Evolutionary conservation across 2,113 vertebrate species (phyloP).

Genomic region (Chelonoidis abingdonii): DNA sequence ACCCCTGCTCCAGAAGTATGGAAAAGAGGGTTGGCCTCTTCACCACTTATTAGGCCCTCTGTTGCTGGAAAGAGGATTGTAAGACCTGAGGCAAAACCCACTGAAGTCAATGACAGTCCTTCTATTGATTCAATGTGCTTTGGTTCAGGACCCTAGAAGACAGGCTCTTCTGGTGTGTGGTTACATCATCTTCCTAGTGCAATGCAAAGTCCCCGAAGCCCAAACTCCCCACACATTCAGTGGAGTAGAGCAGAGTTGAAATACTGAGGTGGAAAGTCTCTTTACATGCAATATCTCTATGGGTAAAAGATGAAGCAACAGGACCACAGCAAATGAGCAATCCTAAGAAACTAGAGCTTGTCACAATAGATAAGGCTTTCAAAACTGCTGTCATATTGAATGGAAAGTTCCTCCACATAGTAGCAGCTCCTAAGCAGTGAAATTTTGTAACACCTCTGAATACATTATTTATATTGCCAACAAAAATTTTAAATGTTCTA

Average conservation of each 20-base stretch:
- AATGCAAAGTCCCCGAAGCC: not conserved
- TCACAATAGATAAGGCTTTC: conserved; percentile 12
- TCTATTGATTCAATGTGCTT: not conserved
- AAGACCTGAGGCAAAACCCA: not conserved
- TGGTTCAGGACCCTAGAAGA: not conserved
- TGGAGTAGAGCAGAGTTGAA: not conserved
- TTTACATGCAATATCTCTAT: conserved; percentile 11
- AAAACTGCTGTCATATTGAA: conserved; percentile 36
- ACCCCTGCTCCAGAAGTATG: not conserved
- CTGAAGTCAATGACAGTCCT: not conserved
- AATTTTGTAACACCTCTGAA: conserved; percentile 26
- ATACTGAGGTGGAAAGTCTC: not conserved
- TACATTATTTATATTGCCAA: conserved; percentile 67
- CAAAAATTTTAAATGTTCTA: conserved; percentile 61
- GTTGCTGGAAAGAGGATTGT: not conserved
- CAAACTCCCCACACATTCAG: not conserved
- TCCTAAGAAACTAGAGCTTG: not conserved
- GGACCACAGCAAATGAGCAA: conserved; percentile 46
- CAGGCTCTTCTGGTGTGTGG: not conserved
- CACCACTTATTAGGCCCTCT: not conserved
- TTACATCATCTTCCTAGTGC: not conserved
- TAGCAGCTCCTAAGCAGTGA: conserved; percentile 49
- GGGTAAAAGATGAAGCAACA: conserved; percentile 13
- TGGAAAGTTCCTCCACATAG: conserved; percentile 39
- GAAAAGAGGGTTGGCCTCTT: not conserved